These are phyloP conservation scores for Macrotus californicus DNA, from an alignment of 2,113 vertebrate species.

Conservation along the genomic window DNA sequence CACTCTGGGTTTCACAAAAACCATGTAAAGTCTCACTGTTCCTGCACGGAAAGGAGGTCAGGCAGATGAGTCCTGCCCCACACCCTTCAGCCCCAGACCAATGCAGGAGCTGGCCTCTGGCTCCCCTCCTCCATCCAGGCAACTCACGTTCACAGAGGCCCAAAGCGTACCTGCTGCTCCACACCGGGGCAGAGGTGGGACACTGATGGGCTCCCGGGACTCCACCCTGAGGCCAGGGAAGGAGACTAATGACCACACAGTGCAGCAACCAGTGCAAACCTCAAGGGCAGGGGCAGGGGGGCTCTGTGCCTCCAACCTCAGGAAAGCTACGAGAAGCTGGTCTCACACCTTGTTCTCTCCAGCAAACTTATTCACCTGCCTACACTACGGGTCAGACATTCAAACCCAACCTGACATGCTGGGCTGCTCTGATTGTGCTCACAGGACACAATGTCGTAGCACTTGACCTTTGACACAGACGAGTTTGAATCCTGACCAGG, in stretches of 20 bases:
- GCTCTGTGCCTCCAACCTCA: neutral
- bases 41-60: neutral
- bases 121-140: neutral
- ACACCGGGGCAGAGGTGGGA: neutral
- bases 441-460: neutral
- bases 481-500: conserved; percentile 3
- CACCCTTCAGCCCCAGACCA: neutral
- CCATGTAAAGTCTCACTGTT: neutral
- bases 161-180: neutral
- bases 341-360: neutral
- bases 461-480: neutral
- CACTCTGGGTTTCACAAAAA: neutral
- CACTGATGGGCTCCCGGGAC: neutral
- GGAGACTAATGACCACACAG: neutral
- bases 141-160: neutral
- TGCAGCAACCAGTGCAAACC: neutral
- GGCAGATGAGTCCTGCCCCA: neutral
- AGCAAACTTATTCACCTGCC: neutral
- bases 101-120: neutral
- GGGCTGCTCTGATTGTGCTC: rapidly evolving
- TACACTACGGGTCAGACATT: neutral
- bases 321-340: neutral
- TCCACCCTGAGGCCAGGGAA: neutral
- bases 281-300: neutral
- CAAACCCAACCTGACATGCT: neutral